Evolutionary conservation across 2,797 vertebrate genomes (phyloP).

Genomic region (Acanthurus tractus): DNA sequence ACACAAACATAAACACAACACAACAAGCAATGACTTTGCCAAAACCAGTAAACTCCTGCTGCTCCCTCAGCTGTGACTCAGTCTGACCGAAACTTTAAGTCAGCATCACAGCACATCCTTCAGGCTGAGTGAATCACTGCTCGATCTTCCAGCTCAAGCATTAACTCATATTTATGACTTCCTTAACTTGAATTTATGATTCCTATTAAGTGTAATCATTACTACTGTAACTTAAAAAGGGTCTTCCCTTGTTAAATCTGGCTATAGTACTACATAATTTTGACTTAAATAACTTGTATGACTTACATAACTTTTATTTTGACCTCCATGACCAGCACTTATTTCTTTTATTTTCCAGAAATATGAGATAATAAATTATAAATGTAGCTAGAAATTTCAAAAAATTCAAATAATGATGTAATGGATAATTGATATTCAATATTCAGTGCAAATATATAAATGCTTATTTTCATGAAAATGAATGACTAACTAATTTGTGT

Average conservation of each 20-base stretch:
- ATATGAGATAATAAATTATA: not conserved
- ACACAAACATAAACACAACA: conserved; percentile 44
- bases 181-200: not conserved
- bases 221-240: not conserved
- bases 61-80: conserved; percentile 34
- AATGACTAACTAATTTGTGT: too few species aligned
- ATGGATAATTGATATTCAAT: too few species aligned
- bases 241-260: not conserved
- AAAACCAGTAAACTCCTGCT: conserved; percentile 31
- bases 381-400: too few species aligned
- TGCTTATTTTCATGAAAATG: too few species aligned
- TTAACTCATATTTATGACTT: not conserved
- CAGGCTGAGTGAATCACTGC: not conserved
- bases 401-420: too few species aligned
- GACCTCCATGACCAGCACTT: not conserved
- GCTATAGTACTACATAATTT: not conserved
- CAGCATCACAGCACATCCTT: not conserved
- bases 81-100: conserved; percentile 10
- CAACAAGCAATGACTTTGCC: conserved; percentile 48
- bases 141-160: not conserved
- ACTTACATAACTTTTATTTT: not conserved
- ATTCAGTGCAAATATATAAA: too few species aligned
- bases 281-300: not conserved
- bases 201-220: not conserved
- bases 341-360: not conserved